Percentiles rank a stretch among this genome's conserved stretches.
These are phyloP conservation scores for Ficedula albicollis DNA, from an alignment of 2,797 vertebrate species.

Conservation along the genomic window DNA sequence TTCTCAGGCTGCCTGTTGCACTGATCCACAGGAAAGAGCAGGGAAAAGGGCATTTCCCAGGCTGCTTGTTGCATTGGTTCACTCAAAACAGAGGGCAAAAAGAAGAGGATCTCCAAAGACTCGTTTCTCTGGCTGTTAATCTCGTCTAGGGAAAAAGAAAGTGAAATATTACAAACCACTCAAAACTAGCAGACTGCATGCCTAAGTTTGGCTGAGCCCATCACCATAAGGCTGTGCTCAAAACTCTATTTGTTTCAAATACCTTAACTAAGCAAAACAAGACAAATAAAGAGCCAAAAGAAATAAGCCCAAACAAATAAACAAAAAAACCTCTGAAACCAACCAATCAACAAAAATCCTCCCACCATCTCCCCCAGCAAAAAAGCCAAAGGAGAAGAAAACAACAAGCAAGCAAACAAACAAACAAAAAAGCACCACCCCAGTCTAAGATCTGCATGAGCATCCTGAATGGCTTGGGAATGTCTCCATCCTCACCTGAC, in stretches of 20 bases:
- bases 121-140: fast-evolving
- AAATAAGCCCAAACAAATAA: not conserved
- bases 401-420: not conserved
- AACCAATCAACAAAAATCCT: not conserved
- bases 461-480: not conserved
- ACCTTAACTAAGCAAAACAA: not conserved
- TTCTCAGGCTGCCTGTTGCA: not conserved
- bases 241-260: not conserved
- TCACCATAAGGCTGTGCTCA: not conserved
- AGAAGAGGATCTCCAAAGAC: too few relatives aligned
- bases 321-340: not conserved
- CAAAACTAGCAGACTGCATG: not conserved
- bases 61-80: fast-evolving
- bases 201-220: not conserved
- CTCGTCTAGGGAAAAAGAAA: not conserved
- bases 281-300: not conserved
- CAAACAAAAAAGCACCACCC: fast-evolving
- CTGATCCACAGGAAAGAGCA: too few relatives aligned
- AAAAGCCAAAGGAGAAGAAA: not conserved
- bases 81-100: fast-evolving
- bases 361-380: fast-evolving
- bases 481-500: not conserved
- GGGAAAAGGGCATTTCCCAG: not conserved
- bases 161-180: not conserved
- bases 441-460: not conserved